Base-by-base conservation (phyloP, 2,113 vertebrate species). In the Dasypus novemcinctus region DNA sequence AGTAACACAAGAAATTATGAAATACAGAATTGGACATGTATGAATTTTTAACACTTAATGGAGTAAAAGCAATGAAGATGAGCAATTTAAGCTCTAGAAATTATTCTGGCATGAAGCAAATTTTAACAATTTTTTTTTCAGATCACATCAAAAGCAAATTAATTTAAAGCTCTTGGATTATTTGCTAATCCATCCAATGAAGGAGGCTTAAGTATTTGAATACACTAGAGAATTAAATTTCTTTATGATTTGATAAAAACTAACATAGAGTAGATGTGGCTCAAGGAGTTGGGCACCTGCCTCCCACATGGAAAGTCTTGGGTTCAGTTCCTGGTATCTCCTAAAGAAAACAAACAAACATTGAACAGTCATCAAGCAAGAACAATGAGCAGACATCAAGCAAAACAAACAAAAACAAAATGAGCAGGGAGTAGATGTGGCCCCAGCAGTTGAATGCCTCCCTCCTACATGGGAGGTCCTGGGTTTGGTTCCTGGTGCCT, bases 181-280 rank as follows among this genome's bases (percentile, higher is more conserved):
- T 86, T 95, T 82, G 54, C 89, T 94, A 82, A 76, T 63, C 36
- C 33, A 85, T 76, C 78, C 72, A 92, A 5, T 81, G n/a, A 92
- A 81, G 36, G 69, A 2, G 14, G 71, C 36, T 90, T 78, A 81
- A 86, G 63, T 86, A 75, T 87, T 91, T 66, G 52, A 69, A 96
- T 59, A 81, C 25, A 71, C 12, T 90, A 27, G 75, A 94, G 52
- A 92, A 89, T 83, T 88, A 79, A 54, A 21, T 82, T 59, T 82
- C 25, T 76, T 85, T 18, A 38, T 84, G 10, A 90, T 71, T 89
- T 91, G 12, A 88, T n/a, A 87, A 93, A 81, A 93, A 57, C 64
- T 78, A 8, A 33, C 43, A 46, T 46, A 9, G 43, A 46, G 43
- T 46, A 9, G 43, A 46, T 46, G 43, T 9, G 5, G 43, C 43